phyloP scores from a whole-genome alignment of 1,140 invertebrate species.

The Fopius arisanus region DNA sequence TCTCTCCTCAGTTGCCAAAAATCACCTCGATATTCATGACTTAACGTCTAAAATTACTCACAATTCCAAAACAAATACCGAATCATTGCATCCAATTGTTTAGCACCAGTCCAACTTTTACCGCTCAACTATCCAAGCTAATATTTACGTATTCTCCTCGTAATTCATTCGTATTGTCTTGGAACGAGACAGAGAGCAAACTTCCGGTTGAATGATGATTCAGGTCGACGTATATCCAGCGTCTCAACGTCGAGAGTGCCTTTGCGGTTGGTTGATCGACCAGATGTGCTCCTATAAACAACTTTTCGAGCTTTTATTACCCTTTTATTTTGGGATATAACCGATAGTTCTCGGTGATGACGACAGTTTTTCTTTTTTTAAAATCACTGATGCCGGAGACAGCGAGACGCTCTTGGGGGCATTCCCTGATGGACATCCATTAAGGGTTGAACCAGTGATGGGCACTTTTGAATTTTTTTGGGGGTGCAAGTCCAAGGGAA shows the following conservation, averaged over 20 bases:
- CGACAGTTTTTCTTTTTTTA: background rate
- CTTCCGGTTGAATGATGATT: background rate
- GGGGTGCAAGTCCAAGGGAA: too few relatives aligned
- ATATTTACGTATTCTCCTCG: background rate
- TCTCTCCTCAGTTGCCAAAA: background rate
- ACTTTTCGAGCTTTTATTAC: conserved; percentile 30
- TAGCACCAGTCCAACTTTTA: background rate
- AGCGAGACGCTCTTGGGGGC: conserved; percentile 25
- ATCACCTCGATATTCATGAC: background rate
- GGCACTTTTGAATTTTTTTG: too few relatives aligned
- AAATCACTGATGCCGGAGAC: conserved; percentile 24
- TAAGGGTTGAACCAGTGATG: too few relatives aligned
- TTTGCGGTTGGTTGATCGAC: conserved; percentile 29
- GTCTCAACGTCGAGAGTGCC: background rate
- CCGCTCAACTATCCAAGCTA: background rate
- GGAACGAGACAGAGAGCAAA: background rate
- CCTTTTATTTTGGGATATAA: conserved; percentile 28
- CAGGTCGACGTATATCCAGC: background rate
- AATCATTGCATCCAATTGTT: background rate
- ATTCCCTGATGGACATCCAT: too few relatives aligned
- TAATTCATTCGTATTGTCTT: conserved; percentile 5
- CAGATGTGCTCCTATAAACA: conserved; percentile 37
- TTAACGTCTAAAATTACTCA: too few relatives aligned
- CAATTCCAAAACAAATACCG: background rate
- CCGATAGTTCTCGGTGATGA: background rate